phyloP scores from a whole-genome alignment of 64 coral and sea anemone genomes.

The Actinia tenebrosa region DNA sequence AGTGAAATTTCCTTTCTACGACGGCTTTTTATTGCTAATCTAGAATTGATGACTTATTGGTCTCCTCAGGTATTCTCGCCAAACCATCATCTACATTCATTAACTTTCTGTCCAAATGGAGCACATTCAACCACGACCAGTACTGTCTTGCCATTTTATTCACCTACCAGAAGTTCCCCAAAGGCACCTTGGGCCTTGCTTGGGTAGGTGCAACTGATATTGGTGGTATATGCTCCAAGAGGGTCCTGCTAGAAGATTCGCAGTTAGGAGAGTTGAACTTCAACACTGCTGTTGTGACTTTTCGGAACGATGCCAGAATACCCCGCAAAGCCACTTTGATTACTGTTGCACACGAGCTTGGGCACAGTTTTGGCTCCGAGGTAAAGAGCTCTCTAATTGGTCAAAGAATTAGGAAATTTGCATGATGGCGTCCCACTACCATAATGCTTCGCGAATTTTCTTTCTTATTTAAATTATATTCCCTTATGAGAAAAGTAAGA shows the following conservation, averaged over 20 bases:
- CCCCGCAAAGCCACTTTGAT: slow-evolving; percentile 49
- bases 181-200: slow-evolving; percentile 72
- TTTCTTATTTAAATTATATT: too few relatives aligned
- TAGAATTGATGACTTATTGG: neutral
- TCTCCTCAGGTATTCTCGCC: neutral
- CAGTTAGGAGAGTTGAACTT: slow-evolving; percentile 20
- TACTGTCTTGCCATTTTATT: slow-evolving; percentile 83
- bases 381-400: slow-evolving; percentile 6
- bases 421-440: too few relatives aligned
- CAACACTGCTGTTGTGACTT: slow-evolving; percentile 60
- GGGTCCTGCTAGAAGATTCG: slow-evolving; percentile 6
- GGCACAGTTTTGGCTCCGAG: slow-evolving; percentile 83
- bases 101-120: slow-evolving; percentile 72
- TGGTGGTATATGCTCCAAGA: slow-evolving; percentile 75
- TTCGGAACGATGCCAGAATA: slow-evolving; percentile 56
- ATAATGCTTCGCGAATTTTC: too few relatives aligned
- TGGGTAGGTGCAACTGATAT: slow-evolving; percentile 44
- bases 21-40: too few relatives aligned
- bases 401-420: neutral
- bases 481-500: too few relatives aligned
- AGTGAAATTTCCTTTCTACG: too few relatives aligned
- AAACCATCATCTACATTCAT: slow-evolving; percentile 19
- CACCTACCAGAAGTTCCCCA: slow-evolving; percentile 69
- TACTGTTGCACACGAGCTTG: slow-evolving; percentile 77
- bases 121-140: slow-evolving; percentile 53